A percentile compares a stretch with the other conserved stretches of the same genome.
These are phyloP conservation scores for Xestia c-nigrum DNA, from an alignment of 2,888 invertebrate species.

Conservation along the genomic window DNA sequence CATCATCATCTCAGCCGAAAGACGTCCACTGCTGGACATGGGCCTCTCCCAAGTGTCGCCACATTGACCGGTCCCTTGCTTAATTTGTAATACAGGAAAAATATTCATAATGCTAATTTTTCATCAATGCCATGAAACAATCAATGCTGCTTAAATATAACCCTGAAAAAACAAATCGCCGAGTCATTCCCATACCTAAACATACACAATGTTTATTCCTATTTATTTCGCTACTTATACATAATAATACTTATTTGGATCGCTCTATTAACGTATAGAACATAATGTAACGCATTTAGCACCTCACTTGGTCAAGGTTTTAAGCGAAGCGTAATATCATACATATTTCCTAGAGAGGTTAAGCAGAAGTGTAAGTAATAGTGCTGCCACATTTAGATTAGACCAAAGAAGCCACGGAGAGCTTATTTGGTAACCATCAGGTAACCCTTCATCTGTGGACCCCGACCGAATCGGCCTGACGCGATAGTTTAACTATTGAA, in stretches of 20 bases:
- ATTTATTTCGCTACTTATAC: not conserved
- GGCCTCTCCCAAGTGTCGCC: no score
- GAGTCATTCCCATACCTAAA: not conserved
- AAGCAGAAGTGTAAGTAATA: not conserved
- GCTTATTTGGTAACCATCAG: no score
- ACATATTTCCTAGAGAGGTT: fast-evolving
- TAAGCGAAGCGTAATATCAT: conserved; percentile 12
- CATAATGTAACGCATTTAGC: conserved; percentile 24
- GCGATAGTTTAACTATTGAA: no score
- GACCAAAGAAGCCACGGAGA: no score
- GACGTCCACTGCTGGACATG: no score
- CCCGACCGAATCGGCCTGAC: no score
- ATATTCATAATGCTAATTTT: not conserved
- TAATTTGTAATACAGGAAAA: no score
- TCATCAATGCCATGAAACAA: not conserved
- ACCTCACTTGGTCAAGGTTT: conserved; percentile 48
- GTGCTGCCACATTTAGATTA: not conserved
- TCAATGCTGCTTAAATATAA: not conserved
- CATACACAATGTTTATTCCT: no score
- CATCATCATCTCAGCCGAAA: no score
- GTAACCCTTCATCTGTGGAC: no score
- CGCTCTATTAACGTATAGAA: conserved; percentile 20
- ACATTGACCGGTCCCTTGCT: no score
- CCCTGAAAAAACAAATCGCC: conserved; percentile 5
- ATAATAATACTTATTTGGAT: not conserved